Conservation (phyloP, 35 echinoderm and acorn worm species). For the Apostichopus californicus region DNA sequence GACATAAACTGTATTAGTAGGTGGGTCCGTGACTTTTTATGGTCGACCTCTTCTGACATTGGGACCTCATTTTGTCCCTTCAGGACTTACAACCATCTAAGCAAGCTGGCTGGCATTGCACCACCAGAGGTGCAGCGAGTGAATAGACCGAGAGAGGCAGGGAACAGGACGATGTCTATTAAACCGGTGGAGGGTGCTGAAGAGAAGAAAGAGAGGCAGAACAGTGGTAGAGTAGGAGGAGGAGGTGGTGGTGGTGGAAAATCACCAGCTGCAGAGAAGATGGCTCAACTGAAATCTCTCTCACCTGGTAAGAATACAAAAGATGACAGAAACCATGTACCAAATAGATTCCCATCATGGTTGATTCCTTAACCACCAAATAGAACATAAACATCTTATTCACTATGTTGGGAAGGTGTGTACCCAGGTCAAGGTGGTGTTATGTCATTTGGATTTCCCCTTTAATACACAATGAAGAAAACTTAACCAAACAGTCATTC, state of each 20-base stretch:
- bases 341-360: too few species aligned
- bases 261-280: constrained; percentile 32
- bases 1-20: too few species aligned
- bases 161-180: constrained; percentile 42
- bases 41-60: not conserved
- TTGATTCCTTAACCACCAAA: too few species aligned
- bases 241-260: constrained; percentile 17
- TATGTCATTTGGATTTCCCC: too few species aligned
- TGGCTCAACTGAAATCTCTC: not conserved
- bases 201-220: constrained; percentile 42
- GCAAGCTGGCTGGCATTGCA: constrained; percentile 65
- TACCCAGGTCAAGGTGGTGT: too few species aligned
- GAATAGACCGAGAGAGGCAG: constrained; percentile 46
- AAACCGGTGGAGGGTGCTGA: constrained; percentile 29
- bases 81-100: constrained; percentile 70
- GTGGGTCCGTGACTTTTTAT: too few species aligned
- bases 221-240: not conserved
- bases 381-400: too few species aligned
- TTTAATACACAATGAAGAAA: too few species aligned
- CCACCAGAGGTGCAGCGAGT: constrained; percentile 52
- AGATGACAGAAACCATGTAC: too few species aligned
- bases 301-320: constrained; percentile 8
- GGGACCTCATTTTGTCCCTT: not conserved
- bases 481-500: too few species aligned
- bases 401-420: too few species aligned